These are phyloP conservation scores for Drosophila erecta DNA, from an alignment of 1,140 invertebrate species.

Conservation along the genomic window DNA sequence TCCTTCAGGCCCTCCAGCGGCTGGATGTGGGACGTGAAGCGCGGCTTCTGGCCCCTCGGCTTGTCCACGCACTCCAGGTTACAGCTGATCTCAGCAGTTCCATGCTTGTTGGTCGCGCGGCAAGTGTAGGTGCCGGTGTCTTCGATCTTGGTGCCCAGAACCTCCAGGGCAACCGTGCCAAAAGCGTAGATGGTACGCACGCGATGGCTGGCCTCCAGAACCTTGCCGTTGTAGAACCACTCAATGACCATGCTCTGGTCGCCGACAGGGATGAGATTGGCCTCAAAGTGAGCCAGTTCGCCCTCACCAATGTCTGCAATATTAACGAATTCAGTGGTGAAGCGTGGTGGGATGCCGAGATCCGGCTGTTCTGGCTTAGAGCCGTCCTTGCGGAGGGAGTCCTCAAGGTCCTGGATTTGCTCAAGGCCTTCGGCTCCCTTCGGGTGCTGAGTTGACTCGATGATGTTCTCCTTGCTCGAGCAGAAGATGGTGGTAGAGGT, in stretches of 20 bases:
- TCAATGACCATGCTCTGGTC: constrained; percentile 98
- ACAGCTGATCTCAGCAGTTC: constrained; percentile 93
- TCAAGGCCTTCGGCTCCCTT: constrained; percentile 96
- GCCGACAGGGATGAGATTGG: constrained; percentile 95
- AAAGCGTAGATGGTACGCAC: constrained; percentile 96
- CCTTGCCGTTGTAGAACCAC: constrained; percentile 98
- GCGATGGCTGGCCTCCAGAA: constrained; percentile 94
- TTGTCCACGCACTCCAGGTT: constrained; percentile 93
- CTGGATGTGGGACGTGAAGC: constrained; percentile 94
- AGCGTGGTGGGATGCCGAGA: constrained; percentile 93
- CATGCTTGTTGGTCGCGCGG: constrained; percentile 94
- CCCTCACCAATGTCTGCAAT: constrained; percentile 93
- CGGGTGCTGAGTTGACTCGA: constrained; percentile 95
- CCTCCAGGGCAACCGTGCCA: constrained; percentile 97
- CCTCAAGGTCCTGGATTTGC: constrained; percentile 95
- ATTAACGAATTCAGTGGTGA: constrained; percentile 94
- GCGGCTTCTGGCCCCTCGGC: constrained; percentile 93
- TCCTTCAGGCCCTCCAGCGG: constrained; percentile 94
- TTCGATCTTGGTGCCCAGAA: constrained; percentile 94
- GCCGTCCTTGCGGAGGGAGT: constrained; percentile 91
- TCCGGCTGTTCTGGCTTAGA: constrained; percentile 89
- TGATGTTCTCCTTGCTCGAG: constrained; percentile 91
- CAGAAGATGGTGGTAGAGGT: constrained; percentile 95
- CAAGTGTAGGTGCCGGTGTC: constrained; percentile 95
- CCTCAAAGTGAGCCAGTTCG: constrained; percentile 97